These are phyloP conservation scores for Rhea americana DNA, from an alignment of 2,113 vertebrate species.

Conservation along the genomic window DNA sequence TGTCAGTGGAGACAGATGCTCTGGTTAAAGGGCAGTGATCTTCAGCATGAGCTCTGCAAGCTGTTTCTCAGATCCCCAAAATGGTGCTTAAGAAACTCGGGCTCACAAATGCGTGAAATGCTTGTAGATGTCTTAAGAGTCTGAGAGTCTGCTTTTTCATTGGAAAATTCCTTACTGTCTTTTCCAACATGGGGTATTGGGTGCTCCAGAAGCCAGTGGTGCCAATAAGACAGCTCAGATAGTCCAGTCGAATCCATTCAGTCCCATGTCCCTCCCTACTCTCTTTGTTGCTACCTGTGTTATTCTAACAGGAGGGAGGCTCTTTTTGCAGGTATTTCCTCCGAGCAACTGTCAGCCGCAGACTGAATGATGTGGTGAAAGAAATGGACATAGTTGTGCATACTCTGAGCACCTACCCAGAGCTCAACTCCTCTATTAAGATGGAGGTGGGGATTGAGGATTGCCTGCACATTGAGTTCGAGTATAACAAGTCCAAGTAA, in stretches of 20 bases:
- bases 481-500: constrained; percentile 99
- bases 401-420: constrained; percentile 92
- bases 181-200: not conserved
- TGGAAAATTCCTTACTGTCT: not conserved
- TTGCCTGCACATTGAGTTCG: constrained; percentile 98
- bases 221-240: not conserved
- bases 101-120: not conserved
- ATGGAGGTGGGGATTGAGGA: constrained; percentile 99
- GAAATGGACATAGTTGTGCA: constrained; percentile 98
- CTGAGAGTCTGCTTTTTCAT: not conserved
- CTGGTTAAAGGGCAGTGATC: constrained; percentile 20
- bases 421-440: constrained; percentile 97
- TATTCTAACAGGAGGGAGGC: not conserved
- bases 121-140: not conserved
- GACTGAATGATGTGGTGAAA: constrained; percentile 93
- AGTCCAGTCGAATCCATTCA: not conserved
- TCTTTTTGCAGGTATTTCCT: constrained; percentile 89
- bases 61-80: not conserved
- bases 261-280: not conserved
- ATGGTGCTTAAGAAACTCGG: not conserved
- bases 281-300: not conserved
- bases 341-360: constrained; percentile 91
- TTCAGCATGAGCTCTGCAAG: not conserved
- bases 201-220: not conserved
- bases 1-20: not conserved